These are phyloP conservation scores for Heteractis magnifica DNA, from an alignment of 92 coral and sea anemone species.

Conservation along the genomic window DNA sequence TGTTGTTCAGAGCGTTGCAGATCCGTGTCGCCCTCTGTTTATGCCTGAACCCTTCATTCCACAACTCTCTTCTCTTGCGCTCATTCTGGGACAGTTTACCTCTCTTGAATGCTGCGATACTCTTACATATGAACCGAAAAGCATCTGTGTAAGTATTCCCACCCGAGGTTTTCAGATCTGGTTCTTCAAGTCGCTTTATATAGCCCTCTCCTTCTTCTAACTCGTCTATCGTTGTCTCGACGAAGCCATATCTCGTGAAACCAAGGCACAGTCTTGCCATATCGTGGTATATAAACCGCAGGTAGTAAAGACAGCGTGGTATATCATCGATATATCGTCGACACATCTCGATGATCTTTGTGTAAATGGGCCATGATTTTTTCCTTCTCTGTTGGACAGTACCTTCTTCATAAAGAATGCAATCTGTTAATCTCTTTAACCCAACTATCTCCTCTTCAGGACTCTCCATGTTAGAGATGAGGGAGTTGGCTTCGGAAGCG, in stretches of 20 bases:
- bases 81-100: slow-evolving; percentile 12
- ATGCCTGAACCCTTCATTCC: slow-evolving; percentile 11
- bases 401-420: slow-evolving; percentile 25
- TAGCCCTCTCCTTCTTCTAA: slow-evolving; percentile 28
- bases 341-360: slow-evolving; percentile 33
- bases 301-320: slow-evolving; percentile 33
- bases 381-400: slow-evolving; percentile 19
- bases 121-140: slow-evolving; percentile 43
- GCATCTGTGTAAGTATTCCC: slow-evolving; percentile 39
- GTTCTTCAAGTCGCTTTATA: slow-evolving; percentile 42
- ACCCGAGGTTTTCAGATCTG: slow-evolving; percentile 17
- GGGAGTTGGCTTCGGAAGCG: slow-evolving; percentile 13
- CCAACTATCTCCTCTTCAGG: slow-evolving; percentile 45
- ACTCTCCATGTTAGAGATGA: slow-evolving; percentile 28
- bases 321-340: slow-evolving; percentile 13
- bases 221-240: slow-evolving; percentile 1
- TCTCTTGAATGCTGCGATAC: slow-evolving; percentile 35
- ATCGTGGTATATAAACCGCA: slow-evolving; percentile 35
- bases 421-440: slow-evolving; percentile 30
- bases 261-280: slow-evolving; percentile 47
- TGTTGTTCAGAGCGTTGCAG: slow-evolving; percentile 29
- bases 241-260: slow-evolving; percentile 40
- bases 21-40: slow-evolving; percentile 17
- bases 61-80: background rate
- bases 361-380: slow-evolving; percentile 17